These are phyloP conservation scores for Neoseiulus cucumeris DNA, from an alignment of 1,140 invertebrate species.

Conservation along the genomic window DNA sequence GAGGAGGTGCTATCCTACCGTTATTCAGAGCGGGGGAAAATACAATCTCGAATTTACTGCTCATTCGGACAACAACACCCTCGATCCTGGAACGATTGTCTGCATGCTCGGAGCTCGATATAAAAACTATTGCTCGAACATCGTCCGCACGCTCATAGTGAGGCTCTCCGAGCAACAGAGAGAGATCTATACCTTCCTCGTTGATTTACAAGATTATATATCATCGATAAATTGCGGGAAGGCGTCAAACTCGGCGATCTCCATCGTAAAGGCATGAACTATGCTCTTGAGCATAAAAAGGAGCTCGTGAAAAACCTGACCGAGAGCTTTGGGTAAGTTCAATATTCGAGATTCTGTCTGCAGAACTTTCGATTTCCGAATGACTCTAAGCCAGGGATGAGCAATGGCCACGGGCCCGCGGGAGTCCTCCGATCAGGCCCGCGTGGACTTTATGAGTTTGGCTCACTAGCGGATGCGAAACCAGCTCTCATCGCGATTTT, in stretches of 20 bases:
- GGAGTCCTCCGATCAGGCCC: too few species aligned
- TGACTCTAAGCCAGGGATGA: too few species aligned
- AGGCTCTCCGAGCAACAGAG: slow-evolving; percentile 59
- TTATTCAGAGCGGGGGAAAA: slow-evolving; percentile 92
- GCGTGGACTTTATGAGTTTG: too few species aligned
- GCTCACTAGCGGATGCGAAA: too few species aligned
- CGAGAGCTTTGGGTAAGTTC: slow-evolving; percentile 62
- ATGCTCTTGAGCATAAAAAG: slow-evolving; percentile 73
- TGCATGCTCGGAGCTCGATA: slow-evolving; percentile 84
- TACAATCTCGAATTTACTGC: slow-evolving; percentile 92
- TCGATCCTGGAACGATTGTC: slow-evolving; percentile 91
- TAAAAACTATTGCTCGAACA: slow-evolving; percentile 95
- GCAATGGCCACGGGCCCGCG: too few species aligned
- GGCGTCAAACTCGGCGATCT: slow-evolving; percentile 68
- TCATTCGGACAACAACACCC: slow-evolving; percentile 64
- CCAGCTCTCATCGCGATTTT: too few species aligned
- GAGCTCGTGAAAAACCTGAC: slow-evolving; percentile 71
- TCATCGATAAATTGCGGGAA: slow-evolving; percentile 60
- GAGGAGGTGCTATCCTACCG: slow-evolving; percentile 93
- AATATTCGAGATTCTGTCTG: too few species aligned
- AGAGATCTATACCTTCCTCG: slow-evolving; percentile 78
- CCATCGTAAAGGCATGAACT: slow-evolving; percentile 59
- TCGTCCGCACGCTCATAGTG: slow-evolving; percentile 87
- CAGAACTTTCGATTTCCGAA: too few species aligned
- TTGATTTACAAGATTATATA: slow-evolving; percentile 76